Conservation (phyloP, 1,140 invertebrate species). For the Brachionus plicatilis region DNA sequence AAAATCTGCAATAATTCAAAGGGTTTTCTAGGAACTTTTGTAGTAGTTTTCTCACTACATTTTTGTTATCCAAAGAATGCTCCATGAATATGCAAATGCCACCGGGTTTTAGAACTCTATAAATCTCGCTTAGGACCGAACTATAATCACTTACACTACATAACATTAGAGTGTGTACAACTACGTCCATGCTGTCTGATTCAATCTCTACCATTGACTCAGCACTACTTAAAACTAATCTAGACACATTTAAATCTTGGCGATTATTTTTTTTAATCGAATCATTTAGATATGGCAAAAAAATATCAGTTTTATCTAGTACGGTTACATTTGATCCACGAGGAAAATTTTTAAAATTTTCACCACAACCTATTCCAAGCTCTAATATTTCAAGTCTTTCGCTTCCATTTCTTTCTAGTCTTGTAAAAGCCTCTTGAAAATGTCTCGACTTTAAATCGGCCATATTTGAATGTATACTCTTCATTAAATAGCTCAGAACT, state of each 20-base stretch:
- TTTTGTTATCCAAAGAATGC: conserved; percentile 16
- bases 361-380: conserved; percentile 23
- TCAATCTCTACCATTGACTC: conserved; percentile 27
- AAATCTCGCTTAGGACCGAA: background rate
- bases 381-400: conserved; percentile 14
- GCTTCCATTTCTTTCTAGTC: background rate
- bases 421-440: conserved; percentile 5
- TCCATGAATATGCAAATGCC: conserved; percentile 35
- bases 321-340: background rate
- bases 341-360: conserved; percentile 34
- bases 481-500: conserved; percentile 21
- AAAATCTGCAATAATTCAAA: background rate
- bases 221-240: conserved; percentile 9
- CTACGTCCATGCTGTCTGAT: conserved; percentile 17
- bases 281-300: conserved; percentile 14
- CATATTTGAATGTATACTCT: conserved; percentile 10
- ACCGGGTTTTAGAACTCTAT: conserved; percentile 33
- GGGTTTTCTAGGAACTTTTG: background rate
- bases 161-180: conserved; percentile 13
- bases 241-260: background rate
- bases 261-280: conserved; percentile 33
- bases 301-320: conserved; percentile 18
- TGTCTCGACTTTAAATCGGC: background rate
- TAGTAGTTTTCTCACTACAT: background rate
- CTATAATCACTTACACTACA: background rate